Conservation (phyloP, 2,888 invertebrate genomes). For the Trachelus iudaicus region DNA sequence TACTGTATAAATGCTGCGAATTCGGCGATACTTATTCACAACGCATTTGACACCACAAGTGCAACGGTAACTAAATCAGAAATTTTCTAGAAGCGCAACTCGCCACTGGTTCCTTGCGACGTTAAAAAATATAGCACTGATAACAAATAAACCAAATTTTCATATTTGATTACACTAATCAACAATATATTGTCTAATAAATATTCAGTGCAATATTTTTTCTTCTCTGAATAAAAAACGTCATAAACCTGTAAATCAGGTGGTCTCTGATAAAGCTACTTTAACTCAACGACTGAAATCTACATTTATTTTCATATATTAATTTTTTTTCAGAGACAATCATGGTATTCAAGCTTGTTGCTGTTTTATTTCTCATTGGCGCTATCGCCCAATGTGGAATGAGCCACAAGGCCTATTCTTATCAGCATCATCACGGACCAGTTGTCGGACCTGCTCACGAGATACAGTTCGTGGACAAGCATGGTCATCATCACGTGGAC, state of each 20-base stretch:
- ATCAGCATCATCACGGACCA: slow-evolving; percentile 15
- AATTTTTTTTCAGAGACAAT: not conserved
- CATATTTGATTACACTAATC: not conserved
- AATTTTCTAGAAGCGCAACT: not conserved
- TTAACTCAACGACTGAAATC: not conserved
- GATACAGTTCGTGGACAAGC: slow-evolving; percentile 15
- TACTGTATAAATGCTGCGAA: slow-evolving; percentile 13
- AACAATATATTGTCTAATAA: not conserved
- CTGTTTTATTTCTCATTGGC: slow-evolving; percentile 6
- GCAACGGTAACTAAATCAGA: not conserved
- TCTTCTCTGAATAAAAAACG: not conserved
- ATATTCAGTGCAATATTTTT: not conserved
- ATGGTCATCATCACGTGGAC: slow-evolving; percentile 18
- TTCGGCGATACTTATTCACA: slow-evolving; percentile 15
- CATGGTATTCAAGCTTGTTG: slow-evolving; percentile 18
- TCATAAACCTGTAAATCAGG: not conserved
- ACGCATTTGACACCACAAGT: slow-evolving; percentile 5
- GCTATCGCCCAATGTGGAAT: slow-evolving; percentile 9
- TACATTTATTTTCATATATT: not conserved
- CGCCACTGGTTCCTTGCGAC: not conserved
- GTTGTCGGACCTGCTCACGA: slow-evolving; percentile 18
- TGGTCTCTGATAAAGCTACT: not conserved
- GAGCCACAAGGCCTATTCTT: slow-evolving; percentile 16
- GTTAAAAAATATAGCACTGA: not conserved
- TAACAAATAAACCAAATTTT: not conserved